These are phyloP conservation scores for Pantala flavescens DNA, from an alignment of 1,140 invertebrate species.

Conservation along the genomic window DNA sequence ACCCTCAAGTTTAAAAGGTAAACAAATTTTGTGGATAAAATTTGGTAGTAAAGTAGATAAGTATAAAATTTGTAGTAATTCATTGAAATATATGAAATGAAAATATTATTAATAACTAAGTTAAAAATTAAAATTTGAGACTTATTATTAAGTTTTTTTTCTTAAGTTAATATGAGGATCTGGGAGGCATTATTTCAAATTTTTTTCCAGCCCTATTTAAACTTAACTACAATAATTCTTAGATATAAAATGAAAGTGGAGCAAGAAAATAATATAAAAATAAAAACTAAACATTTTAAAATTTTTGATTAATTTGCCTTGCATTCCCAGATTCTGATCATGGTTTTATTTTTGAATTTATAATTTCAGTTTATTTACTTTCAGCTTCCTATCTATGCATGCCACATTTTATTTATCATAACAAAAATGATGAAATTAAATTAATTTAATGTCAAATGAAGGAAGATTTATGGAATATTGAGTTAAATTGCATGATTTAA, in stretches of 20 bases:
- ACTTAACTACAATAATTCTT: neutral
- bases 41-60: constrained; percentile 11
- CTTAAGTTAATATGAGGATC: constrained; percentile 15
- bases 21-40: constrained; percentile 10
- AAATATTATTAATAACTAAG: neutral
- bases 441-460: neutral
- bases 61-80: constrained; percentile 1
- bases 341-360: constrained; percentile 7
- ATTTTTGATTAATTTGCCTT: constrained; percentile 4
- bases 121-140: neutral
- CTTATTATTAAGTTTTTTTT: neutral
- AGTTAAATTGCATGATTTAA: constrained; percentile 8
- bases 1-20: constrained; percentile 12
- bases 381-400: constrained; percentile 5
- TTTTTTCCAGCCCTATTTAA: neutral
- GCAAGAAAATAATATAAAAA: neutral
- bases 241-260: neutral
- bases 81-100: neutral
- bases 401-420: neutral
- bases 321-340: constrained; percentile 14
- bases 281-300: neutral
- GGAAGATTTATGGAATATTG: neutral
- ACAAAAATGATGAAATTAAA: constrained; percentile 11
- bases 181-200: constrained; percentile 14
- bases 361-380: neutral